Percentiles rank a stretch among this genome's conserved stretches.
Conservation (phyloP, 2,888 invertebrate genomes). For the Mythimna pallens region DNA sequence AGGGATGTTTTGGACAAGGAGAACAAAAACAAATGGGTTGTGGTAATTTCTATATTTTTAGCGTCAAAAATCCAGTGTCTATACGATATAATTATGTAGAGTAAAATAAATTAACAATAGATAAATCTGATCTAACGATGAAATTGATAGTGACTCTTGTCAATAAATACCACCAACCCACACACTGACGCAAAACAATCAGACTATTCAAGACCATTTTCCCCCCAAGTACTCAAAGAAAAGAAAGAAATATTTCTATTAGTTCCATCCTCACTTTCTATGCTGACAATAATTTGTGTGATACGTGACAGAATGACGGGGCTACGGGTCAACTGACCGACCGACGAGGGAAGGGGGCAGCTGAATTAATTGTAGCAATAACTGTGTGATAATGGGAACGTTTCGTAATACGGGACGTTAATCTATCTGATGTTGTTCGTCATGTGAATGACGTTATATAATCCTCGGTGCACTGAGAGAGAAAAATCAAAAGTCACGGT, state of each 20-base stretch:
- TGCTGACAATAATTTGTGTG: slow-evolving; percentile 56
- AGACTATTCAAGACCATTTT: background rate
- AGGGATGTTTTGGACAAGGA: background rate
- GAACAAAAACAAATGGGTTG: background rate
- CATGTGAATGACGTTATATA: slow-evolving; percentile 1
- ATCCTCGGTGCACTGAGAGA: background rate
- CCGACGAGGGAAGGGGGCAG: slow-evolving; percentile 67
- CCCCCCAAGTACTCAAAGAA: background rate
- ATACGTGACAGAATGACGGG: slow-evolving; percentile 54
- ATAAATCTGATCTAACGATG: background rate
- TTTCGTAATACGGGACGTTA: slow-evolving; percentile 65
- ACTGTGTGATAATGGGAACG: slow-evolving; percentile 66
- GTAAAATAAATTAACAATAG: background rate
- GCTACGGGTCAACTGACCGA: slow-evolving; percentile 71
- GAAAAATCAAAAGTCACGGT: background rate
- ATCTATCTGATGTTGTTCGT: slow-evolving; percentile 3
- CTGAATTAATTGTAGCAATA: slow-evolving; percentile 72
- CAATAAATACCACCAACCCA: background rate
- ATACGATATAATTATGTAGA: background rate
- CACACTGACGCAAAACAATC: background rate
- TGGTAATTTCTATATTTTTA: too few relatives aligned
- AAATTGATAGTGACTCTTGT: background rate
- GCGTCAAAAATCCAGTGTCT: background rate
- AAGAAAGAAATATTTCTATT: slow-evolving; percentile 29
- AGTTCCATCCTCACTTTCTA: slow-evolving; percentile 47